Base-by-base conservation (phyloP, 2,797 vertebrate species). In the Sebastes hubbsi region DNA sequence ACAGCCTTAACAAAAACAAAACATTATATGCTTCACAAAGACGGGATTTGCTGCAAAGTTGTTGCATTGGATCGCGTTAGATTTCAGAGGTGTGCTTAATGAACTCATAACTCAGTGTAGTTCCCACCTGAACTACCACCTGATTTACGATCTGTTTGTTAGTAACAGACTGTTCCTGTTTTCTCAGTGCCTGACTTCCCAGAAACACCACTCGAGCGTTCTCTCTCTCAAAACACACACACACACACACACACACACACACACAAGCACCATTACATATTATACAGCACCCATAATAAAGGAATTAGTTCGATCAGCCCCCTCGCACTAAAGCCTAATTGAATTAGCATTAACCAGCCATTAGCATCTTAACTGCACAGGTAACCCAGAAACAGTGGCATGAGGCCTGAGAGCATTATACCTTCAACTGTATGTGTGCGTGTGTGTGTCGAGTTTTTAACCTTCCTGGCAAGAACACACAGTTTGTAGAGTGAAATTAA, bases 301-400 rank as follows among this genome's bases (percentile, higher is more conserved):
- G 84, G 85, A 91, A 85, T 94, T 92, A 93, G 87, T 81, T 79
- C 77, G 18, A 90, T 89, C 83, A 87, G 80, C 65, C 81, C 54
- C 75, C 85, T 78, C 27, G 83, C 93, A 93, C 90, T 96, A 95
- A 96, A 95, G 91, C 70, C 82, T 94, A 95, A 96, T 95, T 95
- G 92, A 94, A 95, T 96, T 93, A 96, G 85, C 38, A n/a, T 81
- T 76, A 72, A 87, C 75, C 24, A 63, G 59, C 75, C 89, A 71
- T 88, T 77, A 75, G 71, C 38, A n/a, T 77, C 62, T 82, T 71
- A 75, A 72, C 78, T 77, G 77, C 86, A 67, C 82, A 82, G 90
- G 95, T 96, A 92, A 84, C 95, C 87, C 87, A 90, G 95, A 93
- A 91, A 96, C 95, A 24, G 36, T 52, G 93, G 92, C 80, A 95